Evolutionary conservation across 2,888 invertebrate species (phyloP).

Genomic region (Diaphora mendica): DNA sequence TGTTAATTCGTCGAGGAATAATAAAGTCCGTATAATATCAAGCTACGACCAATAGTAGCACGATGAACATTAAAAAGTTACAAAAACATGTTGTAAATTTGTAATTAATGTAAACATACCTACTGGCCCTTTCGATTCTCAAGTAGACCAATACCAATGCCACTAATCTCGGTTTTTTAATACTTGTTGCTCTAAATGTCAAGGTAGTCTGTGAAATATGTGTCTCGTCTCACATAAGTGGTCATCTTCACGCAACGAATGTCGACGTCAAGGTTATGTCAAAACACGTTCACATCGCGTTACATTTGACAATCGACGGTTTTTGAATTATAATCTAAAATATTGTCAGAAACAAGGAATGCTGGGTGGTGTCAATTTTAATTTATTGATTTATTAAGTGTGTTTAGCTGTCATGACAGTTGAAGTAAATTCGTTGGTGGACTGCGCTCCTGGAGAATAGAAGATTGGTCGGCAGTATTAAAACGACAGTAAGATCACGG

Average conservation of each 20-base stretch:
- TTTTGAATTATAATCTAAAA: neutral
- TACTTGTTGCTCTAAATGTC: neutral
- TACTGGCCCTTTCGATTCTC: neutral
- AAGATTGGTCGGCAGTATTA: too few species aligned
- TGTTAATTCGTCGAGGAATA: too few species aligned
- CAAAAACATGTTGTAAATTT: too few species aligned
- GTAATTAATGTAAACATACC: neutral
- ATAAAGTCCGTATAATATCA: too few species aligned
- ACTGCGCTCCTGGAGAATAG: neutral
- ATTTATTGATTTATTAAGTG: neutral
- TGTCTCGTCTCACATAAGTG: neutral
- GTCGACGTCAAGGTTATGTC: neutral
- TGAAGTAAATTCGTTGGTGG: too few species aligned
- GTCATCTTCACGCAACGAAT: neutral
- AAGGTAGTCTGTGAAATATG: neutral
- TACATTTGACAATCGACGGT: neutral
- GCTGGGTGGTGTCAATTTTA: too few species aligned
- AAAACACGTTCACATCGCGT: neutral
- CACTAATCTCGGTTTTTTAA: neutral
- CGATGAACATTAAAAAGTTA: too few species aligned
- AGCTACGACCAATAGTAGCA: too few species aligned
- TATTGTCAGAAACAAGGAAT: neutral
- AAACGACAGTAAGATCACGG: too few species aligned
- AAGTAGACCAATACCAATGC: neutral
- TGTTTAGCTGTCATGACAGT: neutral